Percentiles rank a stretch among this genome's conserved stretches.
Evolutionary conservation across 1,140 invertebrate genomes (phyloP).

Genomic region (Trachymyrmex septentrionalis): DNA sequence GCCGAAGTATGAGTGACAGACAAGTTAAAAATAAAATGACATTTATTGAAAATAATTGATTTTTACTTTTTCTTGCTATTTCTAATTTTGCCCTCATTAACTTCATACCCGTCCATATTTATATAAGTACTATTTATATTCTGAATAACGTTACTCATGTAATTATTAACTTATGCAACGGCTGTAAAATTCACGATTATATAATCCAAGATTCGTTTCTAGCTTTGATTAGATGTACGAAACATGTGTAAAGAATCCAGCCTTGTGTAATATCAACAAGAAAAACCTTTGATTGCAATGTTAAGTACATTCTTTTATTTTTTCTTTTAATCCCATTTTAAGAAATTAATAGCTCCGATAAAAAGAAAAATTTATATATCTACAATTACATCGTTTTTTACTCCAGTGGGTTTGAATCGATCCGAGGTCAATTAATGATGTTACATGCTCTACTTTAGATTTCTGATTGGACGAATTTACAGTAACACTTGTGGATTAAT

Average conservation of each 20-base stretch:
- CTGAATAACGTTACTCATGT: background rate
- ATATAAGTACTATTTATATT: background rate
- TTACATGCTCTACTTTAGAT: no score
- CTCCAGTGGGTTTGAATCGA: no score
- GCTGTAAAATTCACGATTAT: slow-evolving; percentile 37
- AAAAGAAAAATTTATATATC: background rate
- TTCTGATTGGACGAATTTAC: no score
- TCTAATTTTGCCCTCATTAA: slow-evolving; percentile 12
- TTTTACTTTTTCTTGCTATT: slow-evolving; percentile 7
- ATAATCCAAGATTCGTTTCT: slow-evolving; percentile 52
- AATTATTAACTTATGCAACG: slow-evolving; percentile 27
- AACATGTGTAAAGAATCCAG: slow-evolving; percentile 54
- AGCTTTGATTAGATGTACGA: slow-evolving; percentile 67
- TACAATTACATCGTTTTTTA: no score
- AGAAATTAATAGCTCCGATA: slow-evolving; percentile 11
- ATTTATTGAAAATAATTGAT: slow-evolving; percentile 67
- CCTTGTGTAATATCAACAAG: slow-evolving; percentile 50
- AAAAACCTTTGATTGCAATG: background rate
- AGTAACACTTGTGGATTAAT: no score
- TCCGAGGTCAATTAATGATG: no score
- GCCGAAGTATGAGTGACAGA: slow-evolving; percentile 56
- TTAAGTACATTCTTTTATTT: slow-evolving; percentile 30
- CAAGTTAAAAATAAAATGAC: slow-evolving; percentile 71
- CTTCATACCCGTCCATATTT: slow-evolving; percentile 2
- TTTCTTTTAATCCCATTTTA: background rate